Conservation (phyloP, 2,888 invertebrate genomes). For the Amiota minor region DNA sequence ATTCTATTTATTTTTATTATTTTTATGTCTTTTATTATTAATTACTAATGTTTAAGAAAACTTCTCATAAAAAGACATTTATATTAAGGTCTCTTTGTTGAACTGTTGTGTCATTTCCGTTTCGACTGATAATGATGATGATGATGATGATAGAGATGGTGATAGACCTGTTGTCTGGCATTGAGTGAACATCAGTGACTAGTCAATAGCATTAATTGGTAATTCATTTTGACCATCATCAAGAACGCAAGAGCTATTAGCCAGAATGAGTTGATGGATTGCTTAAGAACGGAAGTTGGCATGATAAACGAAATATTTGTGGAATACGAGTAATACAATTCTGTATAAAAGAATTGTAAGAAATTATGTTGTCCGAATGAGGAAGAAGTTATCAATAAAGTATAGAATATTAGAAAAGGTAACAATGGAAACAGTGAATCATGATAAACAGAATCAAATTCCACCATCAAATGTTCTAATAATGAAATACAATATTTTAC, state of each 20-base stretch:
- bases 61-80: constrained; percentile 20
- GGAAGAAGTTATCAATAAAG: too few relatives aligned
- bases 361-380: too few relatives aligned
- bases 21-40: constrained; percentile 9
- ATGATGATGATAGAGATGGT: neutral
- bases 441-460: too few relatives aligned
- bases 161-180: constrained; percentile 4
- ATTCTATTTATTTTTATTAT: neutral
- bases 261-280: neutral
- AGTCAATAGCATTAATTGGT: constrained; percentile 23
- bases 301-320: constrained; percentile 9
- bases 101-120: constrained; percentile 60
- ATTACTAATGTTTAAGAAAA: constrained; percentile 14
- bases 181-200: constrained; percentile 5
- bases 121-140: constrained; percentile 25
- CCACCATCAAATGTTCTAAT: too few relatives aligned
- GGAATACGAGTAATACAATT: too few relatives aligned
- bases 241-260: neutral
- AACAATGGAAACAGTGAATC: too few relatives aligned
- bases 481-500: too few relatives aligned
- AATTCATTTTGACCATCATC: constrained; percentile 18
- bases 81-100: constrained; percentile 21
- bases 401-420: too few relatives aligned
- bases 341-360: too few relatives aligned
- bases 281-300: constrained; percentile 19